These are phyloP conservation scores for Acyrthosiphon pisum DNA, from an alignment of 1,140 invertebrate species.

Conservation along the genomic window DNA sequence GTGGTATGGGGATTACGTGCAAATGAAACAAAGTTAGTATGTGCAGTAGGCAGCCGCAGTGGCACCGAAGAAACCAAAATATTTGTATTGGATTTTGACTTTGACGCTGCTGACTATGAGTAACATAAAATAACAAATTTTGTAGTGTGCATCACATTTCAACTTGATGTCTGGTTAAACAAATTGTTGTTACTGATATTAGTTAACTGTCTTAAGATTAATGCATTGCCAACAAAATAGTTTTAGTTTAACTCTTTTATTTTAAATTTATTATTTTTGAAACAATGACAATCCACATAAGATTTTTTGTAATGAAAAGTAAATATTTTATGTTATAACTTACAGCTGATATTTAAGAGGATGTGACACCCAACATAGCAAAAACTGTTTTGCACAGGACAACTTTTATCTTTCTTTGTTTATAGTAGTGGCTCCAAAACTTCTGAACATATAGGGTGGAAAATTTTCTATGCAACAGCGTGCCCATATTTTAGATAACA, in stretches of 20 bases:
- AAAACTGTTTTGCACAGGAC: no score
- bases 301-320: slow-evolving; percentile 48
- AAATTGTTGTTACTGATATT: not conserved
- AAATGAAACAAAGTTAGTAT: slow-evolving; percentile 95
- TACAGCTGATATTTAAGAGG: not conserved
- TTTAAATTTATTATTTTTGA: slow-evolving; percentile 27
- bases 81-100: slow-evolving; percentile 94
- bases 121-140: slow-evolving; percentile 40
- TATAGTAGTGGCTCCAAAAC: no score
- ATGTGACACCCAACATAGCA: no score
- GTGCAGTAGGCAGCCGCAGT: slow-evolving; percentile 96
- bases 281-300: not conserved
- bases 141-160: slow-evolving; percentile 13
- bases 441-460: no score
- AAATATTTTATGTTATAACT: slow-evolving; percentile 25
- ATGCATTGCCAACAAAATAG: slow-evolving; percentile 20
- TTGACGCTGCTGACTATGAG: slow-evolving; percentile 67
- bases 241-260: not conserved
- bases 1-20: slow-evolving; percentile 98
- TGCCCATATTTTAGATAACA: no score
- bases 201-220: not conserved
- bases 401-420: no score
- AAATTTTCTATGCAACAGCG: no score
- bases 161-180: not conserved
- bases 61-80: slow-evolving; percentile 99